A percentile compares a stretch with the other conserved stretches of the same genome.
These are phyloP conservation scores for Galeruca laticollis DNA, from an alignment of 2,888 invertebrate genomes.

Conservation along the genomic window DNA sequence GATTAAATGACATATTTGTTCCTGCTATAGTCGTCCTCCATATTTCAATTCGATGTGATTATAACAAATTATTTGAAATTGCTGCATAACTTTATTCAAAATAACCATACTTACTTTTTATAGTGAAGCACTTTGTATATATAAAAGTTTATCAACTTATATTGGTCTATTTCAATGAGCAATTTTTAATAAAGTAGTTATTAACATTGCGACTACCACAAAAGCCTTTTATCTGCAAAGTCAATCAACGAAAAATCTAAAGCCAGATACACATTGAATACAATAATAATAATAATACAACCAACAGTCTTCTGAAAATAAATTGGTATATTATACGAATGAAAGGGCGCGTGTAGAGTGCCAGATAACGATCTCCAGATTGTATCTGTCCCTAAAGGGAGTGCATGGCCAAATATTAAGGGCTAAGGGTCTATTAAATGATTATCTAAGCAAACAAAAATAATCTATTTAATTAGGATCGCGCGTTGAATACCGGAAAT, in stretches of 20 bases:
- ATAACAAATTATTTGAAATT: too few relatives aligned
- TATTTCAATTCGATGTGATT: too few relatives aligned
- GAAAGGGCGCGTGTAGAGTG: constrained; percentile 53
- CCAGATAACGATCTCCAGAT: constrained; percentile 54
- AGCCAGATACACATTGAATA: constrained; percentile 24
- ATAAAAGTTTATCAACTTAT: background rate
- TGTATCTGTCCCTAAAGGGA: constrained; percentile 59
- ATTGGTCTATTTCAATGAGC: background rate
- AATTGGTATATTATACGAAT: constrained; percentile 47
- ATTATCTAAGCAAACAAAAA: constrained; percentile 69
- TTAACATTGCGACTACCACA: constrained; percentile 1
- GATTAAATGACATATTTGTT: too few relatives aligned
- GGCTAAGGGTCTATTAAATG: constrained; percentile 66
- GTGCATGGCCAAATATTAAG: constrained; percentile 64
- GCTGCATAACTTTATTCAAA: too few relatives aligned
- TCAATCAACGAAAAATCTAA: constrained; percentile 32
- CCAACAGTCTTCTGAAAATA: constrained; percentile 36
- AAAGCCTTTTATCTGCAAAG: constrained; percentile 14
- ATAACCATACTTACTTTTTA: too few relatives aligned
- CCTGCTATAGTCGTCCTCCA: too few relatives aligned
- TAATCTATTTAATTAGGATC: constrained; percentile 68
- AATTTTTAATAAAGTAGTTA: constrained; percentile 8
- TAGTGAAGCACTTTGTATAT: too few relatives aligned
- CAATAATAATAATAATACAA: constrained; percentile 17
- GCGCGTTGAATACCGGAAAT: constrained; percentile 62